These are phyloP conservation scores for Quadroppia sp. DNA, from an alignment of 2,888 invertebrate genomes.

Conservation along the genomic window DNA sequence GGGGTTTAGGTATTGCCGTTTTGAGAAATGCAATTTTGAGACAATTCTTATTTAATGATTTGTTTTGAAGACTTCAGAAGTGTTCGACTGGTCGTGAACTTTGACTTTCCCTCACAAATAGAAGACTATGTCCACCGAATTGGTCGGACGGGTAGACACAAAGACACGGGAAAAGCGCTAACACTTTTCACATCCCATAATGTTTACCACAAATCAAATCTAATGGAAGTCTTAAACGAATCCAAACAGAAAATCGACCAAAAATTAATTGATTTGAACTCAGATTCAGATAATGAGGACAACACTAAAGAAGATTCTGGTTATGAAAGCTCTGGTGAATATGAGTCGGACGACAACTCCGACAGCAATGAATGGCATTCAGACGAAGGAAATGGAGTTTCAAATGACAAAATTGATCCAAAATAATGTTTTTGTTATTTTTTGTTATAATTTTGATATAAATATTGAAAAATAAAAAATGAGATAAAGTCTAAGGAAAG, in stretches of 20 bases:
- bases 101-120: slow-evolving; percentile 45
- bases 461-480: too few species aligned
- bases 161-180: slow-evolving; percentile 42
- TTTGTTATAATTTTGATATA: too few species aligned
- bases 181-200: slow-evolving; percentile 46
- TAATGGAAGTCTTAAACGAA: not conserved
- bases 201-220: slow-evolving; percentile 22
- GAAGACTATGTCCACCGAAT: slow-evolving; percentile 48
- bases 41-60: too few species aligned
- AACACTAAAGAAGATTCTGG: not conserved
- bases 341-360: not conserved
- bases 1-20: slow-evolving; percentile 55
- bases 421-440: too few species aligned
- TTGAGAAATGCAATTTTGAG: not conserved
- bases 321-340: slow-evolving; percentile 5
- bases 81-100: slow-evolving; percentile 45
- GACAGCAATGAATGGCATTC: not conserved
- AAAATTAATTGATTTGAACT: slow-evolving; percentile 4
- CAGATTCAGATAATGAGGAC: not conserved
- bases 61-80: slow-evolving; percentile 42
- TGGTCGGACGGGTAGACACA: slow-evolving; percentile 45
- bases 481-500: too few species aligned
- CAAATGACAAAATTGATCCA: too few species aligned
- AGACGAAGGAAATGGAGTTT: not conserved
- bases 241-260: not conserved